Evolutionary conservation across 64 coral and sea anemone genomes (phyloP), one percentile per base, ranked within the genome.

Genomic region (Platygyra sinensis): DNA sequence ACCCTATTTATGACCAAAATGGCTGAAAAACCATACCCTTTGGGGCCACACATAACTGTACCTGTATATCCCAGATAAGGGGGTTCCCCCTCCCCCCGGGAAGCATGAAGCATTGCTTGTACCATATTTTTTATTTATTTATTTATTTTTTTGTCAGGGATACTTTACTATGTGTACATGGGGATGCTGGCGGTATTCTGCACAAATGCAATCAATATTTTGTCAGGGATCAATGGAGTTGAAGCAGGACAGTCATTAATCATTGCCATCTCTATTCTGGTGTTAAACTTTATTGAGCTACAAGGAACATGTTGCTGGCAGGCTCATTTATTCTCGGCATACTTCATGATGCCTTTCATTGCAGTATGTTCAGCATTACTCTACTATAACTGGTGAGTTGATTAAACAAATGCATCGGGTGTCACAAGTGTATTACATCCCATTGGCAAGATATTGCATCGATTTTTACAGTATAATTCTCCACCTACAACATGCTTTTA

Each of bases 131-230:
- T 8, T 46, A 46, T 6, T 46, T 46, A 3, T n/a, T n/a, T n/a
- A n/a, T n/a, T n/a, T n/a, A n/a, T n/a, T 55, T 72, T 18, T 32
- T 59, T 8, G 73, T n/a, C 83, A 98, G 96, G 93, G 46, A 51
- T 92, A 86, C 74, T 98, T 19, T 98, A 98, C 39, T 98, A 98
- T 87, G 90, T 98, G 2, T 98, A 98, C 50, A 98, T 98, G 96
- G 96, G 96, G n/a, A 98, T 98, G 96, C 78, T 98, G 4, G 96
- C 96, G 29, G 93, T 98, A 30, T 98, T 98, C 73, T 98, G 96
- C 30, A 98, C 96, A 83, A 98, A 98, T 93, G 90, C 96, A 14
- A 98, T 98, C 90, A 98, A 98, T 25, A 98, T 98, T 55, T 76
- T 98, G 67, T 78, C 96, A 62, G 96, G 96, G 59, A 95, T 98